Conservation (phyloP, 1,140 invertebrate genomes). For the Drosophila micromelanica region DNA sequence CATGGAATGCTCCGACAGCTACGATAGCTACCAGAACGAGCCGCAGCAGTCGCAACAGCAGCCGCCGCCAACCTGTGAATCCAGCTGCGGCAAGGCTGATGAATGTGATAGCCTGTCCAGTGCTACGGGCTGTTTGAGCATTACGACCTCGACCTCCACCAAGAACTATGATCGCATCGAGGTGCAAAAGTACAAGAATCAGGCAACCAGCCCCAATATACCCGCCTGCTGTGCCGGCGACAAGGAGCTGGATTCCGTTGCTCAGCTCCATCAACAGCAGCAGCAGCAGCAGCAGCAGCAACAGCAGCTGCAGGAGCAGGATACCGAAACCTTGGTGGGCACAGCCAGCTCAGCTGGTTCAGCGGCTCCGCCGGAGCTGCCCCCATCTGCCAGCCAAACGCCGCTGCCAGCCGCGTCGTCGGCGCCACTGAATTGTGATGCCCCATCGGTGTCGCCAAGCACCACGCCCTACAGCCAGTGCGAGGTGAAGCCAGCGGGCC, state of each 20-base stretch:
- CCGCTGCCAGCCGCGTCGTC: constrained; percentile 36
- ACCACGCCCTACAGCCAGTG: constrained; percentile 78
- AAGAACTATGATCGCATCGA: constrained; percentile 83
- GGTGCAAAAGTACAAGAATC: constrained; percentile 83
- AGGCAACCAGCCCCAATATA: constrained; percentile 84
- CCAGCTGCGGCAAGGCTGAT: constrained; percentile 49
- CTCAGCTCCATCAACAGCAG: constrained; percentile 19
- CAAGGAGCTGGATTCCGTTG: constrained; percentile 51
- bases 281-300: constrained; percentile 23
- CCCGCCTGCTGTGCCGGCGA: constrained; percentile 67
- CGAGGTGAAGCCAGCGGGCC: constrained; percentile 61
- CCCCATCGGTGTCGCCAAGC: constrained; percentile 74
- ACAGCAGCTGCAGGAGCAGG: constrained; percentile 36
- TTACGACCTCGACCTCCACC: constrained; percentile 77
- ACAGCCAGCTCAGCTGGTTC: constrained; percentile 18
- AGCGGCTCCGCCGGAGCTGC: constrained; percentile 39
- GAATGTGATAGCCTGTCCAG: constrained; percentile 77
- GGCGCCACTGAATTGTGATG: constrained; percentile 59
- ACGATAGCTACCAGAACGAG: constrained; percentile 54
- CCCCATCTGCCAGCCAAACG: constrained; percentile 51
- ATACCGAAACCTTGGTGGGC: constrained; percentile 33
- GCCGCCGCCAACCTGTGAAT: constrained; percentile 33
- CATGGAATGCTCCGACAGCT: constrained; percentile 62
- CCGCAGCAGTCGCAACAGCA: constrained; percentile 27
- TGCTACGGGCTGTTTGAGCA: constrained; percentile 76